Evolutionary conservation across 2,797 vertebrate species (phyloP).

Genomic region (Labeo calbasu): DNA sequence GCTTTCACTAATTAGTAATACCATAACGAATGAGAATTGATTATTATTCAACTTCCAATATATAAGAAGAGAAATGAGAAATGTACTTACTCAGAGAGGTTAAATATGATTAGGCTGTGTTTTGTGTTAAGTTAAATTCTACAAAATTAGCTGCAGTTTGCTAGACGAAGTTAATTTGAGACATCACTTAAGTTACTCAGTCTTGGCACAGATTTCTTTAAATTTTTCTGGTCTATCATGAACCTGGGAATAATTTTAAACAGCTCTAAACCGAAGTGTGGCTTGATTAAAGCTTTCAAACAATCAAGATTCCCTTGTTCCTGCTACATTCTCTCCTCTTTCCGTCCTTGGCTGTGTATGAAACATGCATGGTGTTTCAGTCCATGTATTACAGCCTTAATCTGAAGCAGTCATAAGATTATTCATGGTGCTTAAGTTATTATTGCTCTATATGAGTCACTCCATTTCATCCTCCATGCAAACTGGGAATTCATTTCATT

Average conservation of each 20-base stretch:
- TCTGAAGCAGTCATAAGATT: constrained; percentile 78
- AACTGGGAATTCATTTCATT: constrained; percentile 71
- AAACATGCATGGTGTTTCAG: constrained; percentile 42
- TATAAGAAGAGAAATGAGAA: neutral
- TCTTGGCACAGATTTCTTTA: neutral
- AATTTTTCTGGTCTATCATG: neutral
- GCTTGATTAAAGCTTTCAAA: constrained; percentile 23
- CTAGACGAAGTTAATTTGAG: neutral
- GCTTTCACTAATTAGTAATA: constrained; percentile 15
- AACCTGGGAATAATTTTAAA: neutral
- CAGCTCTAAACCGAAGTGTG: neutral
- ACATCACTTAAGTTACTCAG: constrained; percentile 21
- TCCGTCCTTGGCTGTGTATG: constrained; percentile 15
- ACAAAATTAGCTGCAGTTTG: neutral
- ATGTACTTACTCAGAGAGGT: neutral
- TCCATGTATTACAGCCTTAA: constrained; percentile 67
- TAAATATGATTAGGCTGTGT: neutral
- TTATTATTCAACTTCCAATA: neutral
- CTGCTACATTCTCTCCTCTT: neutral
- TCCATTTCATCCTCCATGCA: constrained; percentile 68
- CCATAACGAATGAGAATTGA: neutral
- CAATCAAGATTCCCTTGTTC: constrained; percentile 2
- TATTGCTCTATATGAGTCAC: constrained; percentile 76
- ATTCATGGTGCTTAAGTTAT: constrained; percentile 77
- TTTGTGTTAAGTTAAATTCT: neutral